These are phyloP conservation scores for Crioceris asparagi DNA, from an alignment of 2,888 invertebrate genomes.

Conservation along the genomic window DNA sequence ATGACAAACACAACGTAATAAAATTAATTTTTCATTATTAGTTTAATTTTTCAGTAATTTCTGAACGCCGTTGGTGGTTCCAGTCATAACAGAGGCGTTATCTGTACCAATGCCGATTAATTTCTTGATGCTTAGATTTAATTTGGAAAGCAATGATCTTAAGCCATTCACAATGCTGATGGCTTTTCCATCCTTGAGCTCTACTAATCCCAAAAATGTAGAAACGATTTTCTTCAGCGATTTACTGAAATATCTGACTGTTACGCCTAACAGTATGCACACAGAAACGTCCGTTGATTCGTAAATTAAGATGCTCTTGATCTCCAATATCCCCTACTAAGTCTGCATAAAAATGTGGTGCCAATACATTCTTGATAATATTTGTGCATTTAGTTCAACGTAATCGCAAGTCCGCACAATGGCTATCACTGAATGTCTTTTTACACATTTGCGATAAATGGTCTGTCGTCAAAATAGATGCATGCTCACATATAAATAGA, in stretches of 20 bases:
- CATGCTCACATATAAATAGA: neutral
- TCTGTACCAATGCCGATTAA: conserved; percentile 31
- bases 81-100: conserved; percentile 31
- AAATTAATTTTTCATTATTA: conserved; percentile 15
- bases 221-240: conserved; percentile 16
- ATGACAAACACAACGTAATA: conserved; percentile 27
- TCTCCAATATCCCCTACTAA: conserved; percentile 15
- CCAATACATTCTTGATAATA: conserved; percentile 4
- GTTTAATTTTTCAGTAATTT: conserved; percentile 24
- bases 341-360: conserved; percentile 13
- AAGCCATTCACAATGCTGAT: conserved; percentile 14
- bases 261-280: conserved; percentile 16
- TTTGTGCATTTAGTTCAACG: conserved; percentile 3
- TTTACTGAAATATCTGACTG: conserved; percentile 17
- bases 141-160: conserved; percentile 9
- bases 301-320: conserved; percentile 15
- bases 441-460: neutral
- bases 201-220: conserved; percentile 17
- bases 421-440: neutral
- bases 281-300: conserved; percentile 20
- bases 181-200: conserved; percentile 15
- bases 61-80: conserved; percentile 30
- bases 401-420: neutral
- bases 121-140: conserved; percentile 20
- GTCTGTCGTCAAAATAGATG: neutral